phyloP scores from a whole-genome alignment of 2,113 vertebrate species.

The Cervus canadensis region DNA sequence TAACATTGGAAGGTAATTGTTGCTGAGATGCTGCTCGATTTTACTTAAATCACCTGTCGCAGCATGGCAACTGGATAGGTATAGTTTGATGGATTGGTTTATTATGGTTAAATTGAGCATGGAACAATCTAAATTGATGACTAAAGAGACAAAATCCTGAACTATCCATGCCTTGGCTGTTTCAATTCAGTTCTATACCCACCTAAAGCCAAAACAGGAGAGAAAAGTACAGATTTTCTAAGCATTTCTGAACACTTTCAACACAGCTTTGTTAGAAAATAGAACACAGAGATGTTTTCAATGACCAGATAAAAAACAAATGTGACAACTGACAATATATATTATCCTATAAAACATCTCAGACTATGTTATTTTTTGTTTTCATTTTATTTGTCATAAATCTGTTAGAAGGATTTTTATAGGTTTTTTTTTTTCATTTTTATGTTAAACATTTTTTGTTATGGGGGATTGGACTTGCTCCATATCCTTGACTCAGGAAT shows the following conservation, averaged over 20 bases:
- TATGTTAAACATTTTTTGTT: neutral
- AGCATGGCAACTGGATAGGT: neutral
- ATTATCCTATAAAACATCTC: neutral
- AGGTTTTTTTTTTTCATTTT: neutral
- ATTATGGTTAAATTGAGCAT: conserved; percentile 63
- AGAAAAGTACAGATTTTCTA: neutral
- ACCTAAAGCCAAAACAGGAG: neutral
- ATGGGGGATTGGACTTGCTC: neutral
- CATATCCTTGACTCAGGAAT: neutral
- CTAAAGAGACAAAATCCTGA: conserved; percentile 45
- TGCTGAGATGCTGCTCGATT: conserved; percentile 1
- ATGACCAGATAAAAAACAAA: conserved; percentile 30
- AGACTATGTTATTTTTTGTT: neutral
- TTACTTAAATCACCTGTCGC: conserved; percentile 49
- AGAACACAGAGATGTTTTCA: neutral
- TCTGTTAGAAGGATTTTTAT: neutral
- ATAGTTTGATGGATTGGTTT: conserved; percentile 63
- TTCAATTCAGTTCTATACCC: neutral
- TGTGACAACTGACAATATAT: neutral
- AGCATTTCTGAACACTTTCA: conserved; percentile 30
- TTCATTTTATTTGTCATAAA: conserved; percentile 12
- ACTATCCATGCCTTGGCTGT: neutral
- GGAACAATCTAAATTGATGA: conserved; percentile 57
- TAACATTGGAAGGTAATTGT: neutral
- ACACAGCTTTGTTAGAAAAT: neutral